Evolutionary conservation across 1,140 invertebrate genomes (phyloP).

Genomic region (Mycetomoellerius zeteki): DNA sequence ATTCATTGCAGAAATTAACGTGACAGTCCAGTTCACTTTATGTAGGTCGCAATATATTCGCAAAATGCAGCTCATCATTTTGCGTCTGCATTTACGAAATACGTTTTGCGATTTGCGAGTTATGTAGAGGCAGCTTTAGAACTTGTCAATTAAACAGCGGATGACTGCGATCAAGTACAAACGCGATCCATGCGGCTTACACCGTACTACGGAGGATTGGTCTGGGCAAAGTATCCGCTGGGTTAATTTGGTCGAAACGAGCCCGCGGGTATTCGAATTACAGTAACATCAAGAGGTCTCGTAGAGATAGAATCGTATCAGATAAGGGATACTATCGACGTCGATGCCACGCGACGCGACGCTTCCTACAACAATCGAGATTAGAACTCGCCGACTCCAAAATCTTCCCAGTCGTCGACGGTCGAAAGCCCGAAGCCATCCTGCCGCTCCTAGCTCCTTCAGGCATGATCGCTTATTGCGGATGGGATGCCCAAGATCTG

Average conservation of each 20-base stretch:
- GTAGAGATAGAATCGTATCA: slow-evolving; percentile 68
- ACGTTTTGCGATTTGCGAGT: no score
- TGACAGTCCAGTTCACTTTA: no score
- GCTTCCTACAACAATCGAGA: slow-evolving; percentile 77
- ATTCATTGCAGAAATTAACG: no score
- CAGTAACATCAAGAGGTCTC: slow-evolving; percentile 66
- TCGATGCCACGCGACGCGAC: slow-evolving; percentile 13
- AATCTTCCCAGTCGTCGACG: slow-evolving; percentile 69
- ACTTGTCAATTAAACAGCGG: neutral
- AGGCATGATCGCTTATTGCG: slow-evolving; percentile 77
- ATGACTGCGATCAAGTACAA: neutral
- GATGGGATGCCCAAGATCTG: slow-evolving; percentile 67
- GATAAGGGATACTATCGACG: slow-evolving; percentile 76
- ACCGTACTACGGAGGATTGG: slow-evolving; percentile 8
- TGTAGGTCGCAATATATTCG: no score
- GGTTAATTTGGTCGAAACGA: slow-evolving; percentile 78
- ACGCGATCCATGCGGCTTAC: neutral
- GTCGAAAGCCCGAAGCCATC: slow-evolving; percentile 60
- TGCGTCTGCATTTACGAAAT: no score
- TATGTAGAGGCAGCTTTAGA: no score
- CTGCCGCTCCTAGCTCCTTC: neutral
- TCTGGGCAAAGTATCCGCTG: neutral
- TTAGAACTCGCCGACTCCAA: slow-evolving; percentile 67
- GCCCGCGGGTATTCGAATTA: slow-evolving; percentile 81
- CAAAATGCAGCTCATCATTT: no score